These are phyloP conservation scores for Pharmacophagus antenor DNA, from an alignment of 2,888 invertebrate species.

Conservation along the genomic window DNA sequence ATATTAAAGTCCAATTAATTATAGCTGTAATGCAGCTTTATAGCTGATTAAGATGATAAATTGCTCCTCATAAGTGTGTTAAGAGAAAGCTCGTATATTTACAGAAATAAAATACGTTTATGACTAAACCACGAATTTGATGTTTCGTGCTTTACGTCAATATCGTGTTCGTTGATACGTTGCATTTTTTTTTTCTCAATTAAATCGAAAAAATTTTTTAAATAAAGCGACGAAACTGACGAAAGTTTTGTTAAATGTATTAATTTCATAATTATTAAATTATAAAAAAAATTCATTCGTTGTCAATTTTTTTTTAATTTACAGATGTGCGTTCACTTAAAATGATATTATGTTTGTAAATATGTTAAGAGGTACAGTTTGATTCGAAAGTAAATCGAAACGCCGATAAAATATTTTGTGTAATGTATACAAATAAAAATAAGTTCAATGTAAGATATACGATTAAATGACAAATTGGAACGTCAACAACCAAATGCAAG, in stretches of 20 bases:
- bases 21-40: conserved; percentile 7
- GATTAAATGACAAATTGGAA: conserved; percentile 5
- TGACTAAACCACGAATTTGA: neutral
- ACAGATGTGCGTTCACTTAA: neutral
- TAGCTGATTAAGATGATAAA: conserved; percentile 9
- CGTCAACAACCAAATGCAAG: conserved; percentile 44
- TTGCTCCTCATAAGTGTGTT: neutral
- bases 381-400: neutral
- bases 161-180: neutral
- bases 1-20: conserved; percentile 7
- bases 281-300: too few species aligned
- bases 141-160: neutral
- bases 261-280: too few species aligned
- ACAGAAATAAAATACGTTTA: neutral
- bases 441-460: neutral
- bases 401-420: neutral
- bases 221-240: too few species aligned
- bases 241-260: too few species aligned
- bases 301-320: too few species aligned
- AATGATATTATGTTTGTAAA: neutral
- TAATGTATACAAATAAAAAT: neutral
- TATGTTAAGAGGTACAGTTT: neutral
- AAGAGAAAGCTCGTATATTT: conserved; percentile 7
- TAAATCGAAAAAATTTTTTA: too few species aligned
- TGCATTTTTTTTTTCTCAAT: neutral